phyloP scores from a whole-genome alignment of 2,888 invertebrate genomes.

The Polydrusus tereticollis region DNA sequence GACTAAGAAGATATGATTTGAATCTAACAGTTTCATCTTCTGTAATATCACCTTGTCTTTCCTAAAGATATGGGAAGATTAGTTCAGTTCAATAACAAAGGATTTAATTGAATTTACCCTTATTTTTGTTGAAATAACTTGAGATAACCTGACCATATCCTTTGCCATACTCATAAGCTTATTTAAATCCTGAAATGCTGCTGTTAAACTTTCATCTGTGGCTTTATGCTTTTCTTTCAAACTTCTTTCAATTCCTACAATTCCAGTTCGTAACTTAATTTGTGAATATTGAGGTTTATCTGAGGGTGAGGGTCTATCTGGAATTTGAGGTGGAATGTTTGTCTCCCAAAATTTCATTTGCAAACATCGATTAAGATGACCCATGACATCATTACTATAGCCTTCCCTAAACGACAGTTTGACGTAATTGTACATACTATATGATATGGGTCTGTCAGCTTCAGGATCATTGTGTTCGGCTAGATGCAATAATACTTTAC shows the following conservation, averaged over 20 bases:
- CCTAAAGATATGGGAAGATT: constrained; percentile 67
- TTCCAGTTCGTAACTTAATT: constrained; percentile 86
- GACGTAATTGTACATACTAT: constrained; percentile 79
- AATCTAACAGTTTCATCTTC: constrained; percentile 98
- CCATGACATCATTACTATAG: constrained; percentile 75
- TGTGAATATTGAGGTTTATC: constrained; percentile 59
- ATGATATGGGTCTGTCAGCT: constrained; percentile 79
- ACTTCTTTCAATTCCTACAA: constrained; percentile 95
- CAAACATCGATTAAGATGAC: constrained; percentile 75
- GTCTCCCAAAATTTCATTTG: constrained; percentile 76
- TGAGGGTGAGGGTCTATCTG: constrained; percentile 38
- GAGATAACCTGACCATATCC: constrained; percentile 95
- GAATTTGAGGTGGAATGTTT: constrained; percentile 54
- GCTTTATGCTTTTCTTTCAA: constrained; percentile 91
- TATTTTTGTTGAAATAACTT: constrained; percentile 92
- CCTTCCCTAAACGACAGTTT: constrained; percentile 92
- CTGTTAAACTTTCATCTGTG: constrained; percentile 90
- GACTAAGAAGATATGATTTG: constrained; percentile 94
- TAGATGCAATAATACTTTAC: constrained; percentile 83
- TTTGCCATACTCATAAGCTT: constrained; percentile 96
- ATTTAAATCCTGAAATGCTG: constrained; percentile 95
- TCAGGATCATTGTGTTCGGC: constrained; percentile 67
- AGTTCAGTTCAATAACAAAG: too few species aligned
- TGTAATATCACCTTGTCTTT: constrained; percentile 94
- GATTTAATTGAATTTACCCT: constrained; percentile 64